These are phyloP conservation scores for Scelioninae gen. 1 DNA, from an alignment of 2,888 invertebrate species.

Conservation along the genomic window DNA sequence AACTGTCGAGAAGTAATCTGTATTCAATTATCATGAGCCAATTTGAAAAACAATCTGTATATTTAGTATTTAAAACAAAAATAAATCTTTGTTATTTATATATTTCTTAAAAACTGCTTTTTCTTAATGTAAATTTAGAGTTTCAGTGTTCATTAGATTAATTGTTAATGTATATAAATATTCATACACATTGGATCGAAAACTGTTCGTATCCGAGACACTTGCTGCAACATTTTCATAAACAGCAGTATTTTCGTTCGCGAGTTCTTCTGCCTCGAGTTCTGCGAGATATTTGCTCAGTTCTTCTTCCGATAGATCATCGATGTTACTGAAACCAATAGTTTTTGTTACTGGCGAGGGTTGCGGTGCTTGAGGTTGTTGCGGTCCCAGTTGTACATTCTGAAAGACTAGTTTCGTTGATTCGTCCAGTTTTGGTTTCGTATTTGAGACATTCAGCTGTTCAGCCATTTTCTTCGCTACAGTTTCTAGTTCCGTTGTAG, in stretches of 20 bases:
- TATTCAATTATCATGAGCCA: too few relatives aligned
- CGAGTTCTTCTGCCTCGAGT: constrained; percentile 82
- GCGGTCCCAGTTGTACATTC: constrained; percentile 68
- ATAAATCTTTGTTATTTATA: too few relatives aligned
- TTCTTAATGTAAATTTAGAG: too few relatives aligned
- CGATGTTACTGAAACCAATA: constrained; percentile 78
- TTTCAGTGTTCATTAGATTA: too few relatives aligned
- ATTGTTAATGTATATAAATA: constrained; percentile 4
- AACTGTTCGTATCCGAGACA: constrained; percentile 37
- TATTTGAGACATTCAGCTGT: constrained; percentile 59
- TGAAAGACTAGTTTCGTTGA: constrained; percentile 72
- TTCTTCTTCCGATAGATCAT: constrained; percentile 83
- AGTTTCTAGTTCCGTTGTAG: constrained; percentile 73
- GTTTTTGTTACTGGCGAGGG: constrained; percentile 72
- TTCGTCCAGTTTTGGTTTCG: constrained; percentile 53
- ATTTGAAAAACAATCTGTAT: too few relatives aligned
- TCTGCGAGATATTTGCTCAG: constrained; percentile 83
- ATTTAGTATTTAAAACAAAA: too few relatives aligned
- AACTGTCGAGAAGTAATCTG: too few relatives aligned
- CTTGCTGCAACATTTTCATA: constrained; percentile 69
- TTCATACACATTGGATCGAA: constrained; percentile 41
- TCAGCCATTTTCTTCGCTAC: constrained; percentile 74
- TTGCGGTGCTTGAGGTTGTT: constrained; percentile 45
- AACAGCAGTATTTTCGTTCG: constrained; percentile 67
- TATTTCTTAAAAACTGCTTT: too few relatives aligned